Evolutionary conservation across 2,797 vertebrate species (phyloP), one percentile per base, ranked within the genome.

Genomic region (Melanotaenia boesemani): DNA sequence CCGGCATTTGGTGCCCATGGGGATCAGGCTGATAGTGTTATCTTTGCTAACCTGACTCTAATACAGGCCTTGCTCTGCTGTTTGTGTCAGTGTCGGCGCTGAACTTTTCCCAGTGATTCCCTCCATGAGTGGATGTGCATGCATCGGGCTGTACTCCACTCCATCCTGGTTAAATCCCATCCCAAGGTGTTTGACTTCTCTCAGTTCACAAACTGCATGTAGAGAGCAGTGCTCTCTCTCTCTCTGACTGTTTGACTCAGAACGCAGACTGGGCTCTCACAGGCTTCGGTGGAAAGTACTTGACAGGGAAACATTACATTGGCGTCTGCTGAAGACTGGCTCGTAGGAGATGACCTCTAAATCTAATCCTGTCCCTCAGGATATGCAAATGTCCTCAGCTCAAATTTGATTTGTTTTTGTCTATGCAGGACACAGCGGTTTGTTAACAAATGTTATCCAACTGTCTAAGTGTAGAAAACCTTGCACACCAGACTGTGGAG

Each of bases 41-140:
- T 95, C 94, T 93, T 83, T 83, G 86, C 92, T 94, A 95, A 95
- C 94, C 94, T 95, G 94, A 94, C 92, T 93, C 88, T 94, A 94
- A 94, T 94, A 94, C 91, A 89, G 90, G 91, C 90, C 90, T 90
- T 80, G 88, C 91, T 89, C 88, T 26, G 80, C 92, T 90, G 93
- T 91, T 91, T 89, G 85, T 92, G 92, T 94, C 91, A 79, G 92
- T 80, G 86, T 90, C 70, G 52, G 84, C 74, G 87, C 88, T 91
- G 91, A 94, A 93, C 94, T 93, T 94, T 91, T 94, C 89, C 88
- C 88, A 82, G 85, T 88, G 92, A 93, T 95, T 89, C 89, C 85
- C 74, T 88, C 88, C 79, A 72, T 84, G 81, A 83, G 82, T 64
- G 90, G 85, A 90, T 84, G 84, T 86, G 87, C 69, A 77, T 64